phyloP scores from a whole-genome alignment of 2,888 invertebrate species.

The Timema podura region DNA sequence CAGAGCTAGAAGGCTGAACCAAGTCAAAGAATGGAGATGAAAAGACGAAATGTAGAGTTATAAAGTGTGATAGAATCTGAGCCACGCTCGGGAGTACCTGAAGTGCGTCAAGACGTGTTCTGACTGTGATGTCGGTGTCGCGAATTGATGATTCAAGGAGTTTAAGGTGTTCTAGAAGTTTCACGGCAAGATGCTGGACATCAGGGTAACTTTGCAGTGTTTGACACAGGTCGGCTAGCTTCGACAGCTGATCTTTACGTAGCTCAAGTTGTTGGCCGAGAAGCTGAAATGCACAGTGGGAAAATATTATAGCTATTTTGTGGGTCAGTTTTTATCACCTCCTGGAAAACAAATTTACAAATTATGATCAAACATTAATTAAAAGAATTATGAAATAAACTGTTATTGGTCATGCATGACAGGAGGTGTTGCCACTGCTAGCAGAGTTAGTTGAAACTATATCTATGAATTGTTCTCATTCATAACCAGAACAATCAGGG shows the following conservation, averaged over 20 bases:
- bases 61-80: not conserved
- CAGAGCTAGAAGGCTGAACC: no score
- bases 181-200: slow-evolving; percentile 46
- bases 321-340: no score
- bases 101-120: slow-evolving; percentile 29
- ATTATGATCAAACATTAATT: no score
- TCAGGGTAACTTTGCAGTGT: slow-evolving; percentile 49
- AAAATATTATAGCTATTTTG: no score
- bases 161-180: slow-evolving; percentile 33
- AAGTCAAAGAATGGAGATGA: no score
- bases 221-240: slow-evolving; percentile 49
- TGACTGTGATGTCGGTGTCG: slow-evolving; percentile 28
- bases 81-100: slow-evolving; percentile 30
- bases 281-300: slow-evolving; percentile 37
- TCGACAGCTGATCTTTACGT: slow-evolving; percentile 49
- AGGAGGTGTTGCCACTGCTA: no score
- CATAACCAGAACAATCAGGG: no score
- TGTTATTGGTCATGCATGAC: no score
- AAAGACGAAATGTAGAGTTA: slow-evolving; percentile 2
- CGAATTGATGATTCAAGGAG: slow-evolving; percentile 27
- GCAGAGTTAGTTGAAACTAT: no score
- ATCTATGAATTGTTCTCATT: no score
- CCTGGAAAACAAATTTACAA: no score
- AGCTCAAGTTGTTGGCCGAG: slow-evolving; percentile 44
- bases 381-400: no score